Evolutionary conservation across 1,140 invertebrate species (phyloP), one percentile per base, ranked within the genome.

Genomic region (Callitettix versicolor): DNA sequence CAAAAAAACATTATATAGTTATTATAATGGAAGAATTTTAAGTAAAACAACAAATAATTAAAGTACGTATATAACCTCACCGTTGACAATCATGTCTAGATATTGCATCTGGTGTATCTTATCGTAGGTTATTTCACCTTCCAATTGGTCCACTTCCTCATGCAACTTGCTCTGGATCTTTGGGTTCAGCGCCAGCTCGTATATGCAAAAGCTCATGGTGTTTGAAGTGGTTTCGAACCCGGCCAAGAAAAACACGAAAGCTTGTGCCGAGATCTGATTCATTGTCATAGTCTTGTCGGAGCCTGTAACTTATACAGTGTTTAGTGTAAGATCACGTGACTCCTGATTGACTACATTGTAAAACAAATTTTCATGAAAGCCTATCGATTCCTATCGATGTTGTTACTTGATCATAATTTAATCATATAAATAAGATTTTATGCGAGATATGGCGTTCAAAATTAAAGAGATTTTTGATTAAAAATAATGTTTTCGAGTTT

Each of bases 201-300:
- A 74, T 4, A 77, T 60, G 0, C 74, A 64, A 55, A 80, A 79
- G 0, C 72, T 63, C 20, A 84, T 63, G 1, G 75, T 68, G 0
- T 71, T 74, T 0, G 78, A 69, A 0, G 76, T 73, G 0, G 81
- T 82, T 63, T 84, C 81, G 58, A 78, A 85, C 1, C 81, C 82
- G 48, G 76, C 85, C 3, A 75, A 67, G 57, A 85, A 81, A 61
- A 88, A 86, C 7, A 81, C 33, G 1, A 79, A 67, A 1, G 77
- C 75, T 60, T 86, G 80, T 0, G 79, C 76, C 1, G 81, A 69
- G 6, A 90, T 46, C 26, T 46, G 21, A 14, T 46, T 43, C 51
- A 17, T 33, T 9, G 36, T 30, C 18, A 26, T n/a, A 24, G 22
- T 26, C 43, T 74, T 74, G 9, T 73, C 0, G 33, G 61, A 65